Conservation (phyloP, 2,888 invertebrate genomes). For the Spisula subtruncata region DNA sequence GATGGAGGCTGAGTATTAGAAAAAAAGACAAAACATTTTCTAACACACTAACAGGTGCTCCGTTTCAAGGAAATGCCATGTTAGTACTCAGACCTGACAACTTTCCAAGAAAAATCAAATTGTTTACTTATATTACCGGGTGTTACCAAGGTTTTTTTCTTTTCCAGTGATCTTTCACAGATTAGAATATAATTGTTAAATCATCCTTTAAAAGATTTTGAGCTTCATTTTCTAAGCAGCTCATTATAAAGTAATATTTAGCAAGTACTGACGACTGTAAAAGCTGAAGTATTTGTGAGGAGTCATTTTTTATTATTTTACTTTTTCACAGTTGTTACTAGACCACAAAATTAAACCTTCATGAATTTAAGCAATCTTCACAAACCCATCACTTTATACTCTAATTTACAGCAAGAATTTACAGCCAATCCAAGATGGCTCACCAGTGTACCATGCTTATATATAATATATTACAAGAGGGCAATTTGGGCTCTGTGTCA, state of each 20-base stretch:
- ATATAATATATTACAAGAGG: too few species aligned
- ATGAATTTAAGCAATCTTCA: too few species aligned
- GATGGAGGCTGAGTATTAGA: not conserved
- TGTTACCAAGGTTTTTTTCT: not conserved
- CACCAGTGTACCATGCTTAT: too few species aligned
- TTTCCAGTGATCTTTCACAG: not conserved
- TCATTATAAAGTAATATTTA: not conserved
- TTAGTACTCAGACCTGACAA: slow-evolving; percentile 4
- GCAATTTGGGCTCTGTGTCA: too few species aligned
- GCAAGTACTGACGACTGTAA: not conserved
- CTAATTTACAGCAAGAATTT: too few species aligned
- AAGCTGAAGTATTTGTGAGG: too few species aligned
- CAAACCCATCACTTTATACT: too few species aligned
- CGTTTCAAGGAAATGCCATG: slow-evolving; percentile 16
- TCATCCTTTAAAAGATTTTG: not conserved
- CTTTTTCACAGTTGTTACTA: too few species aligned
- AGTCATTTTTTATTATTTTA: too few species aligned
- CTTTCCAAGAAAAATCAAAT: slow-evolving; percentile 32
- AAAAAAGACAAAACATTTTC: slow-evolving; percentile 41
- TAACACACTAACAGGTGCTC: slow-evolving; percentile 50
- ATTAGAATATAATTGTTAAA: slow-evolving; percentile 22
- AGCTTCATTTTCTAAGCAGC: not conserved
- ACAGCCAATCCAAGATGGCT: too few species aligned
- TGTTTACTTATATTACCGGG: slow-evolving; percentile 18
- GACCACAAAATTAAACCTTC: too few species aligned